These are phyloP conservation scores for Penaeus chinensis DNA, from an alignment of 1,140 invertebrate species.

Conservation along the genomic window DNA sequence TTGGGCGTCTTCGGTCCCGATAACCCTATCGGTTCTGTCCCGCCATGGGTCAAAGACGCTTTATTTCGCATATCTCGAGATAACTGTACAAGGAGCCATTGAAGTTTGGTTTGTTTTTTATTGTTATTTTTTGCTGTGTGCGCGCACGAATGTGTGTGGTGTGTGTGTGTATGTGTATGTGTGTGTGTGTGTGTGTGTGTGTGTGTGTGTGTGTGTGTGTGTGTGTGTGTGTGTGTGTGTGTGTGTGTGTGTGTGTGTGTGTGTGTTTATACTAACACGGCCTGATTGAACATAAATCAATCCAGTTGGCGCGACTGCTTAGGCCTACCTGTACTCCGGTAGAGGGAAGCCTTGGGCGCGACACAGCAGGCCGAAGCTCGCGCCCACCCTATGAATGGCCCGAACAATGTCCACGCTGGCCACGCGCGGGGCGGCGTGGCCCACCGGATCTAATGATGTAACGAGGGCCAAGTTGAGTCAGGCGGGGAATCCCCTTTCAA, in stretches of 20 bases:
- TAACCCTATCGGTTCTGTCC: slow-evolving; percentile 43
- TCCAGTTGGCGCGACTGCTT: not conserved
- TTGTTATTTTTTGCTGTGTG: not conserved
- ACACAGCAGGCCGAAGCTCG: slow-evolving; percentile 73
- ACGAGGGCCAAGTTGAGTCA: not conserved
- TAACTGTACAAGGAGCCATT: not conserved
- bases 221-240: too few relatives aligned
- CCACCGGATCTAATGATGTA: slow-evolving; percentile 73
- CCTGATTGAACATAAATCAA: too few relatives aligned
- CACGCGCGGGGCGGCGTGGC: slow-evolving; percentile 72
- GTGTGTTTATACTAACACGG: not conserved
- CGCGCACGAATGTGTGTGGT: not conserved
- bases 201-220: too few relatives aligned
- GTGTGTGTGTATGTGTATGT: too few relatives aligned
- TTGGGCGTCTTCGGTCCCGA: slow-evolving; percentile 40
- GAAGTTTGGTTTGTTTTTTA: too few relatives aligned
- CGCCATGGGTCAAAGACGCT: not conserved
- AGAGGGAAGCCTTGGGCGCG: slow-evolving; percentile 77
- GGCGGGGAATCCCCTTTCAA: slow-evolving; percentile 1
- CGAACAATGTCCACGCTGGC: slow-evolving; percentile 65
- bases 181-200: too few relatives aligned
- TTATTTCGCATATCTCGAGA: not conserved
- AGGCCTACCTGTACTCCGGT: slow-evolving; percentile 67
- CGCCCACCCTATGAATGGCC: slow-evolving; percentile 62
- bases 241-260: too few relatives aligned